Conservation (phyloP, 2,113 vertebrate genomes). For the Barbus barbus region DNA sequence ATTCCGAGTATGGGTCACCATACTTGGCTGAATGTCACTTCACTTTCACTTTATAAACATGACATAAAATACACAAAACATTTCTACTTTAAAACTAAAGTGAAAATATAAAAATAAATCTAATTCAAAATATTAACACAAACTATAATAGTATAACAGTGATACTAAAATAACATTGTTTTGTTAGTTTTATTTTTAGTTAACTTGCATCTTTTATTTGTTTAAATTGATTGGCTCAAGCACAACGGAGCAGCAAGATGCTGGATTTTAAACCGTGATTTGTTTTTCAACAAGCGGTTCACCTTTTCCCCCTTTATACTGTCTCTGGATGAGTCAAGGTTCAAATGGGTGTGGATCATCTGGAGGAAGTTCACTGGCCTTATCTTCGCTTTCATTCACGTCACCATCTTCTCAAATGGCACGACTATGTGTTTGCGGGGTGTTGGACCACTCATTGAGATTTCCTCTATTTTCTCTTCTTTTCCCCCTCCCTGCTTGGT, state of each 20-base stretch:
- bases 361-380: slow-evolving; percentile 3
- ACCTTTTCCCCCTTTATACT: not conserved
- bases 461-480: slow-evolving; percentile 33
- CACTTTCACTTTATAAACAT: no score
- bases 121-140: not conserved
- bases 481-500: slow-evolving; percentile 2
- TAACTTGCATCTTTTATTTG: not conserved
- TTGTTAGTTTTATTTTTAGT: not conserved
- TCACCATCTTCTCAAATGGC: slow-evolving; percentile 42
- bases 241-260: no score
- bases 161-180: not conserved
- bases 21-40: no score
- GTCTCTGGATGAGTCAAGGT: slow-evolving; percentile 21
- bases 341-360: not conserved
- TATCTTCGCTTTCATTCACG: slow-evolving; percentile 33
- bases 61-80: no score
- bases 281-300: not conserved
- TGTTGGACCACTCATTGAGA: slow-evolving; percentile 37
- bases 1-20: no score
- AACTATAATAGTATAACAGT: not conserved
- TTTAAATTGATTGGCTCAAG: no score
- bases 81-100: no score
- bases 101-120: not conserved
- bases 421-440: slow-evolving; percentile 21
- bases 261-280: not conserved